These are phyloP conservation scores for Oceanodroma leucorhoa DNA, from an alignment of 2,797 vertebrate species.

Conservation along the genomic window DNA sequence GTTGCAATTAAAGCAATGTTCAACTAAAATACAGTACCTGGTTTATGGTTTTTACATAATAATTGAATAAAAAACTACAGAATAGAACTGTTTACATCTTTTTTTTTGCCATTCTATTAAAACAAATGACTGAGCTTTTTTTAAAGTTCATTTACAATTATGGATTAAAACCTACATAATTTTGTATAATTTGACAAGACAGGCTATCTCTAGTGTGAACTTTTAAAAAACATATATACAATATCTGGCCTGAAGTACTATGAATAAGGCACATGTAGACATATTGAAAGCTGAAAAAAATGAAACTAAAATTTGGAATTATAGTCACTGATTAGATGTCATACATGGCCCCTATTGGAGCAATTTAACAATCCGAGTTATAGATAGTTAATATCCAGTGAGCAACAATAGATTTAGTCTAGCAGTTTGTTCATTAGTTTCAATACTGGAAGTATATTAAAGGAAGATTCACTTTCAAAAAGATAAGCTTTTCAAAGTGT, in stretches of 20 bases:
- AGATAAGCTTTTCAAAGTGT: constrained; percentile 95
- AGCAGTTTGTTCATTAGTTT: constrained; percentile 68
- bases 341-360: constrained; percentile 79
- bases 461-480: constrained; percentile 98
- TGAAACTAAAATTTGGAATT: constrained; percentile 74
- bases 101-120: constrained; percentile 70
- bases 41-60: constrained; percentile 77
- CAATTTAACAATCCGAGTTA: constrained; percentile 60
- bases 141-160: constrained; percentile 73
- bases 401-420: constrained; percentile 62
- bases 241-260: constrained; percentile 93
- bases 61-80: constrained; percentile 78
- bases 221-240: constrained; percentile 83
- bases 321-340: constrained; percentile 71
- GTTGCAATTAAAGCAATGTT: constrained; percentile 73
- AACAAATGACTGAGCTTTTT: constrained; percentile 68
- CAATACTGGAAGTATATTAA: constrained; percentile 98
- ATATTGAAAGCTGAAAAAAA: constrained; percentile 70
- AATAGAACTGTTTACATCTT: constrained; percentile 76
- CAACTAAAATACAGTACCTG: constrained; percentile 82
- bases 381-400: constrained; percentile 58
- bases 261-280: constrained; percentile 97
- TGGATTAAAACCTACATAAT: constrained; percentile 72
- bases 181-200: constrained; percentile 67
- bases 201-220: constrained; percentile 79